A percentile compares a stretch with the other conserved stretches of the same genome.
Conservation (phyloP, 2,888 invertebrate species). For the Nephrotoma guestfalica region DNA sequence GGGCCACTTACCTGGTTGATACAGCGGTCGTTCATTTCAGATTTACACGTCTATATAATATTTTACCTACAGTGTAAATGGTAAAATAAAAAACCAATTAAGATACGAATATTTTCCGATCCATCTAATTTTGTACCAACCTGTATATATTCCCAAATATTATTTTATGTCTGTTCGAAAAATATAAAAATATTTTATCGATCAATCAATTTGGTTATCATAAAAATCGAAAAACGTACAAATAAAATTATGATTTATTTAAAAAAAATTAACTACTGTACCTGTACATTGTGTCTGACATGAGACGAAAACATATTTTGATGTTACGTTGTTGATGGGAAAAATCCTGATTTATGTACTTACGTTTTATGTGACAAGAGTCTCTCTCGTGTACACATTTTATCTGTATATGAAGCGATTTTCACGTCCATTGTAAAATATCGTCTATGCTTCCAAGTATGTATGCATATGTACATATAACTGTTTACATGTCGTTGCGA, state of each 20-base stretch:
- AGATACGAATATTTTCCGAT: not conserved
- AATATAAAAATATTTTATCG: not conserved
- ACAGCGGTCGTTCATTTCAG: too few relatives aligned
- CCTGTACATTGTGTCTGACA: not conserved
- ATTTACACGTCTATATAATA: too few relatives aligned
- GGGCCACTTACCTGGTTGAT: too few relatives aligned
- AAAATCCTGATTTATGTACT: not conserved
- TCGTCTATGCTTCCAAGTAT: too few relatives aligned
- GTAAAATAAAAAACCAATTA: too few relatives aligned
- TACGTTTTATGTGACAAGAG: not conserved
- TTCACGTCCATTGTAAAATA: too few relatives aligned
- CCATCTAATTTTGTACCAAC: not conserved
- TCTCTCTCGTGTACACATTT: not conserved
- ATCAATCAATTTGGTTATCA: not conserved
- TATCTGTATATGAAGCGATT: not conserved
- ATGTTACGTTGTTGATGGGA: not conserved
- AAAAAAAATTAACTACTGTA: not conserved
- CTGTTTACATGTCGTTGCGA: not conserved
- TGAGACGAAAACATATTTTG: not conserved
- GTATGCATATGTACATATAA: not conserved
- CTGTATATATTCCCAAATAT: not conserved
- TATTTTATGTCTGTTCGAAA: not conserved
- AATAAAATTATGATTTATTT: not conserved
- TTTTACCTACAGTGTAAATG: too few relatives aligned
- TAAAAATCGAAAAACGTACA: not conserved